phyloP scores from a whole-genome alignment of 2,888 invertebrate species.

The Crioceris asparagi region DNA sequence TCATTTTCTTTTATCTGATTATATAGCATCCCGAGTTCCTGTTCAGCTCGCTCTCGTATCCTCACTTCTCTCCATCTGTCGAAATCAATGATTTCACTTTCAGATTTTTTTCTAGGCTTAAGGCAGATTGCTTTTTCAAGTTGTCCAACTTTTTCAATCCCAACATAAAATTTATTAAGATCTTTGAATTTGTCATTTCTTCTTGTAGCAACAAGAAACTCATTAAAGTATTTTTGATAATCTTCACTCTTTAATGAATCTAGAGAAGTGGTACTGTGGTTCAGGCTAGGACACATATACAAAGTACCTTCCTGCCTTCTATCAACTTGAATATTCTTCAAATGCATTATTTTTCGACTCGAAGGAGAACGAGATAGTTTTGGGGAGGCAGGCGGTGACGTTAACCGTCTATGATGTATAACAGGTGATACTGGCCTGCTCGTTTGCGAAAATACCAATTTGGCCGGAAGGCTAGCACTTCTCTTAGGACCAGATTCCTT shows the following conservation, averaged over 20 bases:
- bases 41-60: slow-evolving; percentile 68
- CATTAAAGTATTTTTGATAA: slow-evolving; percentile 56
- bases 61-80: slow-evolving; percentile 78
- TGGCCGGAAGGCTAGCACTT: slow-evolving; percentile 41
- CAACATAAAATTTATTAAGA: slow-evolving; percentile 73
- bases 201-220: slow-evolving; percentile 52
- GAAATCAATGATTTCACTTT: slow-evolving; percentile 75
- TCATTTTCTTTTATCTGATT: slow-evolving; percentile 67
- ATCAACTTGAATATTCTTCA: slow-evolving; percentile 9
- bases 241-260: slow-evolving; percentile 46
- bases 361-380: slow-evolving; percentile 25
- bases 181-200: slow-evolving; percentile 75
- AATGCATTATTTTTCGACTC: slow-evolving; percentile 26
- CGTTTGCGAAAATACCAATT: slow-evolving; percentile 33
- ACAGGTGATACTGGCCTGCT: slow-evolving; percentile 27
- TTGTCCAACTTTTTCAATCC: slow-evolving; percentile 74
- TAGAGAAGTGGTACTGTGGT: slow-evolving; percentile 40
- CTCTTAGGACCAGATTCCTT: slow-evolving; percentile 25
- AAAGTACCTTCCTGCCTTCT: slow-evolving; percentile 16
- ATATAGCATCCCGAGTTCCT: slow-evolving; percentile 68
- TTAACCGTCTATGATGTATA: slow-evolving; percentile 15
- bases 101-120: slow-evolving; percentile 58
- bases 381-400: slow-evolving; percentile 20
- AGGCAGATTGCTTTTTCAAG: slow-evolving; percentile 68
- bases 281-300: slow-evolving; percentile 28